A percentile compares a stretch with the other conserved stretches of the same genome.
These are phyloP conservation scores for Antechinus stuartii DNA, from an alignment of 2,113 vertebrate genomes.

Conservation along the genomic window DNA sequence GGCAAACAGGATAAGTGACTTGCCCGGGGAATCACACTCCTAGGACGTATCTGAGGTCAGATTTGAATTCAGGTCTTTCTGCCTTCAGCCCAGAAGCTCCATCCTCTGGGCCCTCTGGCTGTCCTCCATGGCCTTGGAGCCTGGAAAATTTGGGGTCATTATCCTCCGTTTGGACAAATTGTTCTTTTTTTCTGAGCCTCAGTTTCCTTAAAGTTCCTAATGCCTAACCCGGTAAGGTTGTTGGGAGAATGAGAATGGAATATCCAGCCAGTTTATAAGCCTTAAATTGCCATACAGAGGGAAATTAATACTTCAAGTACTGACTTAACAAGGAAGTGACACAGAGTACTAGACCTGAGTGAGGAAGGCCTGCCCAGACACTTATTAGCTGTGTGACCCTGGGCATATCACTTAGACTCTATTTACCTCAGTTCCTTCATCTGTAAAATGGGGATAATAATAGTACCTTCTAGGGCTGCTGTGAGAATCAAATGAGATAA, in stretches of 20 bases:
- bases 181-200: conserved; percentile 84
- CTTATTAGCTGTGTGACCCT: too few species aligned
- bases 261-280: background rate
- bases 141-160: background rate
- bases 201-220: conserved; percentile 81
- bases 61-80: too few species aligned
- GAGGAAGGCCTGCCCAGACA: background rate
- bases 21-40: too few species aligned
- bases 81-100: too few species aligned
- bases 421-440: conserved; percentile 68
- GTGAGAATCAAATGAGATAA: background rate
- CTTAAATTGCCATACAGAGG: background rate
- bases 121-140: too few species aligned
- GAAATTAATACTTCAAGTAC: too few species aligned
- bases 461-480: conserved; percentile 63
- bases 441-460: conserved; percentile 84
- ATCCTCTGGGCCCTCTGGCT: too few species aligned
- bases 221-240: background rate
- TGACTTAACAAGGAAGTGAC: too few species aligned
- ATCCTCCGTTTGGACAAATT: conserved; percentile 71
- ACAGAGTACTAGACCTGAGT: too few species aligned
- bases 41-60: too few species aligned
- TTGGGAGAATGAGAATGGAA: background rate
- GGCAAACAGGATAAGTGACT: too few species aligned
- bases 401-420: too few species aligned